Base-by-base conservation (phyloP, 1,140 invertebrate species). In the Euwallacea fornicatus region DNA sequence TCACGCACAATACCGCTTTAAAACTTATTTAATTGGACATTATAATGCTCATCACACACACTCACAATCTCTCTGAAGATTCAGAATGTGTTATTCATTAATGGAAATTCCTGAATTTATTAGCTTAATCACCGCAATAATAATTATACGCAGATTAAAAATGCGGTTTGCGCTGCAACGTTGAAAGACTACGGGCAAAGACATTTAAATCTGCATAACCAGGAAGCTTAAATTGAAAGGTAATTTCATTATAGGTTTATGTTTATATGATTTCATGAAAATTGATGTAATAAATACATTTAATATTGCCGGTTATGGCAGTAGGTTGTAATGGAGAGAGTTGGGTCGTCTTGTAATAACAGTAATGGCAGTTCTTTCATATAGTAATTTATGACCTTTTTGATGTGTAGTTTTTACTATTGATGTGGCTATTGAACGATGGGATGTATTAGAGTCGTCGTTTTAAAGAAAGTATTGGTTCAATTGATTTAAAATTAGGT, bases 161-260 rank as follows among this genome's bases (percentile, higher is more conserved):
- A 56, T 56, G 54, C 54, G 11, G 54, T 56, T 15, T 56, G 46
- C 21, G 46, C 13, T 50, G 46, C 13, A 56, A 56, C 16, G 54
- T 50, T 21, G 15, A 56, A 56, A 56, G 11, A 56, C 16, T 56
- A 56, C 54, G 16, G 8, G 11, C 8, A 56, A 56, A 56, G 54
- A 56, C 54, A 9, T 21, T 56, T 56, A 56, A 56, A 56, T 56
- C 16, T 56, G 16, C 54, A 56, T 56, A 56, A 56, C n/a, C 54
- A 56, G 54, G 54, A 56, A 56, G 16, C 54, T 16, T 16, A 56
- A 56, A 8, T 16, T 56, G 16, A 56, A 56, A 56, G 46, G 46
- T 13, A 50, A 50, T 50, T 50, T 50, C 13, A 50, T 50, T 50
- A 50, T 13, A 50, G 46, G 9, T 50, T 50, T 50, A 50, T 50